A percentile compares a stretch with the other conserved stretches of the same genome.
Evolutionary conservation across 2,888 invertebrate genomes (phyloP).

Genomic region (Drosophila nigricruria): DNA sequence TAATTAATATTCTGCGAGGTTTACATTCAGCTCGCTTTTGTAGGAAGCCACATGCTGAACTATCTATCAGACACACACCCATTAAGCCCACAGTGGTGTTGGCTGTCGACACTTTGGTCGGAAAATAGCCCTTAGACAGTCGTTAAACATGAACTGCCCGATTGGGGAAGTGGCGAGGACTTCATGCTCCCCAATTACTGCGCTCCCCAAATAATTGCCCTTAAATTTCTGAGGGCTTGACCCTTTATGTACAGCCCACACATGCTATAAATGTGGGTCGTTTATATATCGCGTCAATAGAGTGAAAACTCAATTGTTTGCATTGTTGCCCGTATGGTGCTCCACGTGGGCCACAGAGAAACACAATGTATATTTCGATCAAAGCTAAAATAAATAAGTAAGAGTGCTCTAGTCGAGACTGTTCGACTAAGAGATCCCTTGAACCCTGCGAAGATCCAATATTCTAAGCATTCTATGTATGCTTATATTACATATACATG

Average conservation of each 20-base stretch:
- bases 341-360: background rate
- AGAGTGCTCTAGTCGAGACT: no score
- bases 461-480: no score
- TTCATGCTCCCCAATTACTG: conserved; percentile 13
- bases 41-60: conserved; percentile 35
- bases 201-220: conserved; percentile 40
- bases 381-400: background rate
- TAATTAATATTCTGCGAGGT: conserved; percentile 44
- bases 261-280: conserved; percentile 18
- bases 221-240: conserved; percentile 20
- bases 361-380: conserved; percentile 10
- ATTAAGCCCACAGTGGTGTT: conserved; percentile 2
- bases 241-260: conserved; percentile 25
- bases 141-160: conserved; percentile 29
- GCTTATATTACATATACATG: no score
- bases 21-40: conserved; percentile 6
- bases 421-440: no score
- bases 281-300: conserved; percentile 21
- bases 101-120: conserved; percentile 8
- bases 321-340: conserved; percentile 5
- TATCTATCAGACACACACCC: conserved; percentile 12
- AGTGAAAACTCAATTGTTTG: conserved; percentile 21
- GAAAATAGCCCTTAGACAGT: conserved; percentile 25
- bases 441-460: no score
- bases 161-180: conserved; percentile 7